These are phyloP conservation scores for Nyctereutes procyonoides DNA, from an alignment of 2,113 vertebrate species.

Conservation along the genomic window DNA sequence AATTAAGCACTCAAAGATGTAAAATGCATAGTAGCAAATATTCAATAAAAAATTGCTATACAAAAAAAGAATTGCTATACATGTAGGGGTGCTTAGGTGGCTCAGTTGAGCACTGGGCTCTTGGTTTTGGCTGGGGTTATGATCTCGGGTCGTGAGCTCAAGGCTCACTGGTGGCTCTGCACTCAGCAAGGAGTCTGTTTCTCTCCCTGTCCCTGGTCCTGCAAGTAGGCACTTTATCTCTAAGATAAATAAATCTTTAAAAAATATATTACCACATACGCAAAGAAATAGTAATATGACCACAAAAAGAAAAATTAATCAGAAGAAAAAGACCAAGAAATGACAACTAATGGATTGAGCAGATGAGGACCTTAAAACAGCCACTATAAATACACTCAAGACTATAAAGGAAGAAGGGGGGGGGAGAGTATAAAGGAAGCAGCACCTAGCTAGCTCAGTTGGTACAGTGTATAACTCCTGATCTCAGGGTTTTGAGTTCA, in stretches of 20 bases:
- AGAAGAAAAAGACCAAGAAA: not conserved
- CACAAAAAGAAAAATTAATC: not conserved
- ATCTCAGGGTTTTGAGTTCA: not conserved
- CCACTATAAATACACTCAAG: not conserved
- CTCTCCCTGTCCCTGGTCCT: not conserved
- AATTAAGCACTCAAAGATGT: conserved; percentile 2
- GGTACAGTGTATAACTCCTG: not conserved
- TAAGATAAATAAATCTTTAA: not conserved
- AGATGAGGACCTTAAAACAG: not conserved
- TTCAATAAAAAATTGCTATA: not conserved
- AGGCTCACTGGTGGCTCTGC: not conserved
- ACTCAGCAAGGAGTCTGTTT: not conserved
- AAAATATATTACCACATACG: not conserved
- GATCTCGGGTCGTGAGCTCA: not conserved
- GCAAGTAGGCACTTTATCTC: not conserved
- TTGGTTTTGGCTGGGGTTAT: not conserved
- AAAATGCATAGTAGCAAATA: not conserved
- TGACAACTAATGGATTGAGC: not conserved
- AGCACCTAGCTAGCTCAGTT: not conserved
- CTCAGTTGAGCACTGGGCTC: not conserved
- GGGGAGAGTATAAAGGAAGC: not conserved
- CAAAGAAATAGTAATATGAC: not conserved
- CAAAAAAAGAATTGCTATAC: not conserved
- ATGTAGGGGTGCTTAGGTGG: not conserved
- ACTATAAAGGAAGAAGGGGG: not conserved